Conservation (phyloP, 2,888 invertebrate species). For the Strigamia maritima region DNA sequence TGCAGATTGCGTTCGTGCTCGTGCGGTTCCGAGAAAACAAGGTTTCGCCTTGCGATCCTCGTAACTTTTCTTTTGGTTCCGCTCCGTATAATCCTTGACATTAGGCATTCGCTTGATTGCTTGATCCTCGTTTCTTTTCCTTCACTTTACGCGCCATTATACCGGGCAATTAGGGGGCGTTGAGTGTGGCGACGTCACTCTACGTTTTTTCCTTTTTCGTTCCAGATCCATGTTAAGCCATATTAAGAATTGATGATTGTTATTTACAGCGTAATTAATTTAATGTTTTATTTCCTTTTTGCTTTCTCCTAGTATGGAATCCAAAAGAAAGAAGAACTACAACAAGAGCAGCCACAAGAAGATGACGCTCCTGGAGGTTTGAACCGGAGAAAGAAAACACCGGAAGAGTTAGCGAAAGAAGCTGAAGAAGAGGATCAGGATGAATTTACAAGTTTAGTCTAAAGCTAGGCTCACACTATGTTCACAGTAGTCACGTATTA, state of each 20-base stretch:
- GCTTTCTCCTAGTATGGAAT: constrained; percentile 84
- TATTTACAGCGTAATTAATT: not conserved
- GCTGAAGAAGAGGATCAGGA: constrained; percentile 94
- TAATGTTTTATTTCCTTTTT: not conserved
- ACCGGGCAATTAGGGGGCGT: constrained; percentile 11
- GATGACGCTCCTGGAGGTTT: constrained; percentile 70
- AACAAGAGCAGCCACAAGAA: constrained; percentile 76
- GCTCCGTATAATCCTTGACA: constrained; percentile 21
- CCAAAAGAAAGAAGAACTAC: constrained; percentile 94
- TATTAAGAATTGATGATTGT: too few species aligned
- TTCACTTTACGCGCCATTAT: constrained; percentile 21
- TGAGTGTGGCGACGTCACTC: not conserved
- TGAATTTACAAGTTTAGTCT: constrained; percentile 82
- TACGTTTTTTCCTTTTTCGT: not conserved
- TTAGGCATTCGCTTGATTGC: constrained; percentile 21
- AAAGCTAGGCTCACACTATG: not conserved
- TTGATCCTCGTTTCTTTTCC: constrained; percentile 5
- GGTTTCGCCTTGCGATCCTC: constrained; percentile 1
- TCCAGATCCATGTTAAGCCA: not conserved
- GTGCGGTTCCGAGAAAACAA: not conserved
- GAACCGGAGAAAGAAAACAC: constrained; percentile 98
- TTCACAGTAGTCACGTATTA: too few species aligned
- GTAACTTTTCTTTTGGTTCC: constrained; percentile 15
- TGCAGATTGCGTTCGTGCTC: not conserved
- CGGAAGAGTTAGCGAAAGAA: constrained; percentile 94